phyloP scores from a whole-genome alignment of 2,113 vertebrate genomes.

The Haemorhous mexicanus region DNA sequence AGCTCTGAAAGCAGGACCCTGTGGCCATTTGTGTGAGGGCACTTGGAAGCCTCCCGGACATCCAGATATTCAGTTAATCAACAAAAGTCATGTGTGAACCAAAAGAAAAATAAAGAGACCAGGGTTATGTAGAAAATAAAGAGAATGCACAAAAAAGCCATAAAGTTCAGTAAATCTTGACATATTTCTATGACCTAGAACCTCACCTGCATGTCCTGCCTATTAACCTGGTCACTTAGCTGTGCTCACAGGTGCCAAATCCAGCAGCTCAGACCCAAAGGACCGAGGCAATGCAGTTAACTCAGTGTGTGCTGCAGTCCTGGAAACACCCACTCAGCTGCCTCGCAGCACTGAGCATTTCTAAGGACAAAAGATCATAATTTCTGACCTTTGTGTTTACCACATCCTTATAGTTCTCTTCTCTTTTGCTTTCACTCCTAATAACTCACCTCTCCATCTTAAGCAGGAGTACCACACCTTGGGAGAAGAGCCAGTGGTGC shows the following conservation, averaged over 20 bases:
- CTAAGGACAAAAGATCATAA: background rate
- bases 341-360: accelerated
- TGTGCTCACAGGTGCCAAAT: background rate
- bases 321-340: background rate
- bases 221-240: background rate
- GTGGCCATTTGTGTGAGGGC: background rate
- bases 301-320: background rate
- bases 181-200: background rate
- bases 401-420: background rate
- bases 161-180: background rate
- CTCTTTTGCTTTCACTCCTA: background rate
- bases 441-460: background rate
- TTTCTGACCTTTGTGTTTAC: background rate
- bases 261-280: background rate
- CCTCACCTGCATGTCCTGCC: background rate
- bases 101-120: background rate
- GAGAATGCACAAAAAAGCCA: background rate
- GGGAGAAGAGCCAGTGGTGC: too few relatives aligned
- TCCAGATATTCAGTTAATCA: background rate
- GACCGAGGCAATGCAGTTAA: background rate
- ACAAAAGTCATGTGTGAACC: background rate
- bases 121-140: background rate
- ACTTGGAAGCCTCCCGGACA: background rate
- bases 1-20: background rate
- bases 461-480: background rate